Evolutionary conservation across 2,113 vertebrate genomes (phyloP), one percentile per base, ranked within the genome.

Genomic region (Laterallus jamaicensis): DNA sequence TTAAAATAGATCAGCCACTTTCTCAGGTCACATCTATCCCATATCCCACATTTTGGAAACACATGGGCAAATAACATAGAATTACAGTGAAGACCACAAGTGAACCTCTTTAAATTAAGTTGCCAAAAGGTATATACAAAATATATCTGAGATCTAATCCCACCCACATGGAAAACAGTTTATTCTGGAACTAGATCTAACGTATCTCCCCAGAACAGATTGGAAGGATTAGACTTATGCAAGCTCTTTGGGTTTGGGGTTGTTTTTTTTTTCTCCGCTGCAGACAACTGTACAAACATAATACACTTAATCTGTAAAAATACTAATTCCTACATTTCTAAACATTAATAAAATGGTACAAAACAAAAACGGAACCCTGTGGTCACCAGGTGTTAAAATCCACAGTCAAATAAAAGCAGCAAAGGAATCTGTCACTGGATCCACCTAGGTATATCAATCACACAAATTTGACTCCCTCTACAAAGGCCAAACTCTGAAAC

Each of bases 221-320:
- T 31, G 67, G 55, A 76, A 69, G 67, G 90, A 92, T 94, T 69
- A 88, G 47, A 77, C 63, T 91, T 88, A 92, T 35, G 35, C 93
- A 94, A 93, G 79, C 90, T 47, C 44, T 90, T 91, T 67, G 20
- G 28, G 10, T 55, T 56, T 49, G 49, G 10, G 4, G 20, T 49
- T 49, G 9, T 9, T 49, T 49, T 49, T 49, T 66, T 25, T 13
- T 55, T 15, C 47, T 54, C 60, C 4, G 5, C 21, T 50, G 62
- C 24, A 76, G 52, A 67, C 70, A 86, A 82, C 31, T 24, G 3
- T 9, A 42, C 8, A 42, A 67, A 49, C 1, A 2, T 49, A 95
- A 69, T 2, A 32, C 6, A 49, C 7, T 28, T 79, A 4, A 69
- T 16, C 39, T 20, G 25, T 16, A 59, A 82, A 84, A 82, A 59